A percentile compares a stretch with the other conserved stretches of the same genome.
Evolutionary conservation across 2,113 vertebrate species (phyloP).

Genomic region (Triplophysa siluroides): DNA sequence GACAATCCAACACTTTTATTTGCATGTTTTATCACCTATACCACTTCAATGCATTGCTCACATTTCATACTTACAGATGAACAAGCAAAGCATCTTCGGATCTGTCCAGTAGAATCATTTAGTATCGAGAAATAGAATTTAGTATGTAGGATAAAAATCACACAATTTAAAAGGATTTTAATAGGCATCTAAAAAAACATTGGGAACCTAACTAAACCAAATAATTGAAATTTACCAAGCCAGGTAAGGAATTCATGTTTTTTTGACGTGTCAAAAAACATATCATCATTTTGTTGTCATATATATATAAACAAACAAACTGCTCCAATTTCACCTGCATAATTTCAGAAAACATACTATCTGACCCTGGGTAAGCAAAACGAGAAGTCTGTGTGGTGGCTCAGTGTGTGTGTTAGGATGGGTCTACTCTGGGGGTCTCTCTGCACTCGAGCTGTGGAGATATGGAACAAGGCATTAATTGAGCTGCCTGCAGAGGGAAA

Average conservation of each 20-base stretch:
- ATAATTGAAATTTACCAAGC: too few species aligned
- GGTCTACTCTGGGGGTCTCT: slow-evolving; percentile 52
- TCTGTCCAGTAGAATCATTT: not conserved
- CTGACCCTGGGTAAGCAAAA: not conserved
- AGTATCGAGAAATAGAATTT: too few species aligned
- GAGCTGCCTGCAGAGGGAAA: slow-evolving; percentile 73
- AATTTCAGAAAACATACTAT: slow-evolving; percentile 33
- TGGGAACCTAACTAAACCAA: too few species aligned
- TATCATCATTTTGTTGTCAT: not conserved
- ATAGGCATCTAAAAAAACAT: too few species aligned
- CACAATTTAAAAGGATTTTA: too few species aligned
- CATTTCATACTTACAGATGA: not conserved
- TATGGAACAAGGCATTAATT: slow-evolving; percentile 72
- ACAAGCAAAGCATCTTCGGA: not conserved
- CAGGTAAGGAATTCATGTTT: too few species aligned
- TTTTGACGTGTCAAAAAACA: too few species aligned
- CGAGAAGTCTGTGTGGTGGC: slow-evolving; percentile 21
- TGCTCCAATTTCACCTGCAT: slow-evolving; percentile 3
- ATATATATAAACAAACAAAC: not conserved
- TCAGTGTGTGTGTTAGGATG: slow-evolving; percentile 35
- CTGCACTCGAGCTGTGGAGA: slow-evolving; percentile 62
- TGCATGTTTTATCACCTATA: slow-evolving; percentile 5
- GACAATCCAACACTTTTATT: slow-evolving; percentile 30
- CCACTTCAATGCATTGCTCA: not conserved
- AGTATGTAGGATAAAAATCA: too few species aligned